Base-by-base conservation (phyloP, 2,113 vertebrate species). In the Lutjanus erythropterus region DNA sequence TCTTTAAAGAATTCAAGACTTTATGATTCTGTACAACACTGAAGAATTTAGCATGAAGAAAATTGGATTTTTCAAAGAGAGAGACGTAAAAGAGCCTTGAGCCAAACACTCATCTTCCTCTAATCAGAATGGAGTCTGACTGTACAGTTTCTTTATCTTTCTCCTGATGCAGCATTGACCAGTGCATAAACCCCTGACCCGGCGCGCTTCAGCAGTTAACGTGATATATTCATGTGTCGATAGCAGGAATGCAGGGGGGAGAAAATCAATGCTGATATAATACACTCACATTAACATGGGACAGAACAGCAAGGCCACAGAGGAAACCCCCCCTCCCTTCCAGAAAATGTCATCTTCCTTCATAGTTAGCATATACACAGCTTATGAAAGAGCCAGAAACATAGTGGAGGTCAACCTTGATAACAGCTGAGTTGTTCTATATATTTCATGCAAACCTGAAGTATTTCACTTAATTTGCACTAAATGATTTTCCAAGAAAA, bases 221-320 rank as follows among this genome's bases (percentile, higher is more conserved):
- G 87, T 93, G 91, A 93, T 92, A 68, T 88, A 94, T 93, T 84
- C 75, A 88, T 61, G 72, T 82, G 91, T 92, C 88, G 71, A 92
- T 90, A 80, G 84, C 64, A 41, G 84, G 72, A 62, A 73, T 61
- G 86, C 82, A 74, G 37, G 80, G 64, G 33, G 52, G 61, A 59
- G 79, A 83, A 93, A 93, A 94, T 94, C 92, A 85, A 93, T 93
- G 85, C 80, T 76, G 75, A 87, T 89, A 89, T 84, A 92, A 90
- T 86, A 91, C 78, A 87, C 74, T 86, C 74, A 42, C 55, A 83
- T 91, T 91, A 89, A 88, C 80, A 86, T 66, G 65, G 76, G 79
- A 78, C 66, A 42, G 59, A 71, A 33, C 76, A 59, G 77, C 56
- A 55, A 49, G 58, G 76, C 86, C 73, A 74, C 35, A n/a, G 56